A percentile compares a stretch with the other conserved stretches of the same genome.
Evolutionary conservation across 2,797 vertebrate species (phyloP).

Genomic region (Fundulus diaphanus): DNA sequence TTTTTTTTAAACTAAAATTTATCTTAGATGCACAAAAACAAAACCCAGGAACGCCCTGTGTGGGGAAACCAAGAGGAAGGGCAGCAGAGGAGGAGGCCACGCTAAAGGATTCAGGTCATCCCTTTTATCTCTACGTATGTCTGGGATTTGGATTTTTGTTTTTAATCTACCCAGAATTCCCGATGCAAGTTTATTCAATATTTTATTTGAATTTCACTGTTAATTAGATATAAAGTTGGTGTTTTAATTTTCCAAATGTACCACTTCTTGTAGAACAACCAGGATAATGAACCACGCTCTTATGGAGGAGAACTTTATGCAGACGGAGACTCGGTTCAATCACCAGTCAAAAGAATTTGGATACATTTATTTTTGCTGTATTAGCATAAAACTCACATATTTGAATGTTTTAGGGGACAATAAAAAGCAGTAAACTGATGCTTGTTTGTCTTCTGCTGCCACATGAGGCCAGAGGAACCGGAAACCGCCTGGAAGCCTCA

Average conservation of each 20-base stretch:
- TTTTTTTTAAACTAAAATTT: neutral
- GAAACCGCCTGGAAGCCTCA: no score
- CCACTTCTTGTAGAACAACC: neutral
- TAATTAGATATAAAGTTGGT: neutral
- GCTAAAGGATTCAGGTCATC: neutral
- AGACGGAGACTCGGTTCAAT: no score
- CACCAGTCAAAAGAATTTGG: no score
- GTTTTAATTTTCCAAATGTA: neutral
- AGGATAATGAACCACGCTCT: neutral
- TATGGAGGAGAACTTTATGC: no score
- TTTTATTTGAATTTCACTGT: neutral
- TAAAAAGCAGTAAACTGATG: no score
- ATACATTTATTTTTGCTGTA: neutral
- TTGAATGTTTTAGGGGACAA: no score
- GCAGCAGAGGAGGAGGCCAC: neutral
- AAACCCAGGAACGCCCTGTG: neutral
- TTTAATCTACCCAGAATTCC: neutral
- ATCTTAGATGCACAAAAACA: neutral
- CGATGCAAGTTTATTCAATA: neutral
- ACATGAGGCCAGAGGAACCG: no score
- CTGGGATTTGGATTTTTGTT: neutral
- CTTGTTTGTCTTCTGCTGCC: no score
- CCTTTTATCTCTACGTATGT: neutral
- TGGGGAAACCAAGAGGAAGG: neutral
- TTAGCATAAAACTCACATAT: no score